These are phyloP conservation scores for Willisornis vidua DNA, from an alignment of 2,113 vertebrate genomes.

Conservation along the genomic window DNA sequence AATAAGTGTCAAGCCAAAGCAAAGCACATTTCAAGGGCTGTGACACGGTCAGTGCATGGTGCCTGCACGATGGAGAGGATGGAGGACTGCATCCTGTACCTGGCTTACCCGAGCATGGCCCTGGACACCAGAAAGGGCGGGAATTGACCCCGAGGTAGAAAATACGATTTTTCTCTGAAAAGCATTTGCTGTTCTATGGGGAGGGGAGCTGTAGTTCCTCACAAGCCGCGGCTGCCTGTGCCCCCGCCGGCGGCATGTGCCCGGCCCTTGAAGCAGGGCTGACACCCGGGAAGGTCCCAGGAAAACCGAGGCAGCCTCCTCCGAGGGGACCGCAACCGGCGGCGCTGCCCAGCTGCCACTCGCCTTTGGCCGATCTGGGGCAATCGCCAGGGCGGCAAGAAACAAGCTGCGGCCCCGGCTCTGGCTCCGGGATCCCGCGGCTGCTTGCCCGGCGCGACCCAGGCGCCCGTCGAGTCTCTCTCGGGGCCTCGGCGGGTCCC, in stretches of 20 bases:
- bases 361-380: too few relatives aligned
- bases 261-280: not conserved
- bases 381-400: not conserved
- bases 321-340: too few relatives aligned
- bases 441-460: not conserved
- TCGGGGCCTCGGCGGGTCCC: too few relatives aligned
- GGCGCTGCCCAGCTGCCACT: not conserved
- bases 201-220: not conserved
- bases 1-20: not conserved
- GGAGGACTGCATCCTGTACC: fast-evolving
- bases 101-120: not conserved
- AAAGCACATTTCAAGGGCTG: not conserved
- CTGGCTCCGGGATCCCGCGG: not conserved
- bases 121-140: not conserved
- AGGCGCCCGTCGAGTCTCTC: not conserved
- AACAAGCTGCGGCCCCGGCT: too few relatives aligned
- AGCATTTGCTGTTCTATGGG: not conserved
- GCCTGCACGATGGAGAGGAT: fast-evolving
- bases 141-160: not conserved
- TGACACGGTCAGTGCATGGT: fast-evolving
- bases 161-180: not conserved
- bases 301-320: not conserved
- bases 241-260: not conserved
- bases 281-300: too few relatives aligned
- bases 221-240: not conserved